phyloP scores from a whole-genome alignment of 2,113 vertebrate species.

The Tympanuchus pallidicinctus region DNA sequence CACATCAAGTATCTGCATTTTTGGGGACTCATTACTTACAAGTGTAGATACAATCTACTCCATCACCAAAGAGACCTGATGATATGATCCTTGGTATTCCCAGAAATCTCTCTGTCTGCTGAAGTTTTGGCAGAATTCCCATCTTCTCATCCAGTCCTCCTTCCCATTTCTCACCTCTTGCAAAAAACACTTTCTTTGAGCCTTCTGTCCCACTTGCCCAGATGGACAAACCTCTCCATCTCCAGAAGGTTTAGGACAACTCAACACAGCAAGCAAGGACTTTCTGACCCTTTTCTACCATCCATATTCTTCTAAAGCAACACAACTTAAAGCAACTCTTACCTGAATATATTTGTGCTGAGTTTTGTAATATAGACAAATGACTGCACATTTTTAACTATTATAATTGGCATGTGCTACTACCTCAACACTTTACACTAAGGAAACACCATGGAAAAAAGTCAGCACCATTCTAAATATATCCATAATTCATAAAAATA shows the following conservation, averaged over 20 bases:
- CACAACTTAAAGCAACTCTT: neutral
- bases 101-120: neutral
- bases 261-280: neutral
- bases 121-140: neutral
- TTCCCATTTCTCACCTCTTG: neutral
- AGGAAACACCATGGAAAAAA: neutral
- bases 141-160: neutral
- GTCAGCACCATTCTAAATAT: neutral
- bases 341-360: neutral
- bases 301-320: neutral
- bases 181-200: neutral
- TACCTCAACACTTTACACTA: neutral
- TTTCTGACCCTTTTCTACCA: neutral
- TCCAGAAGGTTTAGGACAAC: neutral
- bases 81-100: neutral
- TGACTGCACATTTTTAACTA: neutral
- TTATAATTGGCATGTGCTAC: neutral
- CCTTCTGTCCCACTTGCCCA: neutral
- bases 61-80: neutral
- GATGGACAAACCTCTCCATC: neutral
- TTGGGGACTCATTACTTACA: neutral
- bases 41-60: neutral
- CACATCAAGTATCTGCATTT: neutral
- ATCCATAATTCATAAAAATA: neutral
- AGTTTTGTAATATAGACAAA: neutral